Conservation (phyloP, 2,888 invertebrate species). For the Bellardia pandia region DNA sequence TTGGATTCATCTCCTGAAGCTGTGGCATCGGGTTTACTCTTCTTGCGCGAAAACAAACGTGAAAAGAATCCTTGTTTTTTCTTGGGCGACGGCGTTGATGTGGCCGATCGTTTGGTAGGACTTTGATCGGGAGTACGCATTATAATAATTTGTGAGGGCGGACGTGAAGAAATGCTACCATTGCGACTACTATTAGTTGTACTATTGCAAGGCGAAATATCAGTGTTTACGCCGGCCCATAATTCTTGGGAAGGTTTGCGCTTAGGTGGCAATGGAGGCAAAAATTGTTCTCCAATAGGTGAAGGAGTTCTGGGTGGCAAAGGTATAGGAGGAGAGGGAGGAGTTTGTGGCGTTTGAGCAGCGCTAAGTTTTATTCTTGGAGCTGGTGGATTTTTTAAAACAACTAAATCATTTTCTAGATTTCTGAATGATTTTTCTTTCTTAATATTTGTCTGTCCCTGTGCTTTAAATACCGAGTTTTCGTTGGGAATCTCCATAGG, state of each 20-base stretch:
- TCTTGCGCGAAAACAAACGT: conserved; percentile 86
- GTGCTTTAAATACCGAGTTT: conserved; percentile 74
- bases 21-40: conserved; percentile 76
- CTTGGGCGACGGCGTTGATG: conserved; percentile 85
- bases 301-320: conserved; percentile 80
- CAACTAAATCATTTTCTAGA: conserved; percentile 83
- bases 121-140: conserved; percentile 84
- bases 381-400: conserved; percentile 83
- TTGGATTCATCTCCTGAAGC: conserved; percentile 49
- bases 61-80: conserved; percentile 88
- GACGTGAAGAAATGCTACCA: conserved; percentile 78
- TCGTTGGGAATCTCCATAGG: conserved; percentile 88
- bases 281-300: conserved; percentile 85
- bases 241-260: conserved; percentile 81
- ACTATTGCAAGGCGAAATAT: conserved; percentile 65
- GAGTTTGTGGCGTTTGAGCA: conserved; percentile 80
- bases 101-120: conserved; percentile 85
- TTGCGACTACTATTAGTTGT: conserved; percentile 76
- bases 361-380: conserved; percentile 85
- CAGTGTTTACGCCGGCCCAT: not conserved
- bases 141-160: conserved; percentile 83
- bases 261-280: conserved; percentile 93
- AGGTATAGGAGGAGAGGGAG: conserved; percentile 78
- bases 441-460: not conserved
- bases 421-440: conserved; percentile 58